Conservation (phyloP, 2,888 invertebrate species). For the Drosophila sordidapex region DNA sequence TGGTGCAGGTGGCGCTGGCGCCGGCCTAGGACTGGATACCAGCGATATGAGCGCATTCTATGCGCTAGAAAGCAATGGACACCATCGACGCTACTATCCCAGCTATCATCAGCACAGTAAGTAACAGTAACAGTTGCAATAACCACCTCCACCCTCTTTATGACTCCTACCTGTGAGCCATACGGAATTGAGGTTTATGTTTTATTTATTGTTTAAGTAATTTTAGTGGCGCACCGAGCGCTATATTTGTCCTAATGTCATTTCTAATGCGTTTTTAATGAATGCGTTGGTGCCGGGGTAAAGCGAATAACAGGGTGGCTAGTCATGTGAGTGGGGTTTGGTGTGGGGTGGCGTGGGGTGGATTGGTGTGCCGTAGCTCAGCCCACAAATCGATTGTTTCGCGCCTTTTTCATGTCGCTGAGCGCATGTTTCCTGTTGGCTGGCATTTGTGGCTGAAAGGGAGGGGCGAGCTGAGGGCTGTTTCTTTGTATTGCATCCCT, state of each 20-base stretch:
- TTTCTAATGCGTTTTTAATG: constrained; percentile 83
- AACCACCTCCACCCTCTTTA: too few relatives aligned
- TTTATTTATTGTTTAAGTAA: constrained; percentile 71
- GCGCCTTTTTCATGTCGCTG: constrained; percentile 69
- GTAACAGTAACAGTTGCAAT: constrained; percentile 54
- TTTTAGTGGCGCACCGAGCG: constrained; percentile 60
- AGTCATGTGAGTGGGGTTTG: constrained; percentile 11
- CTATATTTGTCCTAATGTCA: constrained; percentile 77
- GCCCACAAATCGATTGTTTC: constrained; percentile 81
- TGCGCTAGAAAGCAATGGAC: constrained; percentile 85
- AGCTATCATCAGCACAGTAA: constrained; percentile 85
- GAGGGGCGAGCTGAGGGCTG: constrained; percentile 23
- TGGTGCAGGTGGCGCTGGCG: constrained; percentile 72
- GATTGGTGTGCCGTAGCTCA: constrained; percentile 1
- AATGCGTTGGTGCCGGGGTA: constrained; percentile 40
- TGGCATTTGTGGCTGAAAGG: constrained; percentile 6
- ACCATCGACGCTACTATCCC: constrained; percentile 85
- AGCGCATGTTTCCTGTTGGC: constrained; percentile 72
- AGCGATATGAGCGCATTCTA: constrained; percentile 85
- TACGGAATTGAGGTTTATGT: constrained; percentile 32
- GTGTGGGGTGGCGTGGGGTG: neutral
- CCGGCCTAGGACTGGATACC: constrained; percentile 83
- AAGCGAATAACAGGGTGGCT: neutral
- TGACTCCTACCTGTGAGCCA: neutral
- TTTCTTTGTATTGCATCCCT: constrained; percentile 24